Percentiles rank a stretch among this genome's conserved stretches.
These are phyloP conservation scores for Epinephelus lanceolatus DNA, from an alignment of 2,113 vertebrate genomes.

Conservation along the genomic window DNA sequence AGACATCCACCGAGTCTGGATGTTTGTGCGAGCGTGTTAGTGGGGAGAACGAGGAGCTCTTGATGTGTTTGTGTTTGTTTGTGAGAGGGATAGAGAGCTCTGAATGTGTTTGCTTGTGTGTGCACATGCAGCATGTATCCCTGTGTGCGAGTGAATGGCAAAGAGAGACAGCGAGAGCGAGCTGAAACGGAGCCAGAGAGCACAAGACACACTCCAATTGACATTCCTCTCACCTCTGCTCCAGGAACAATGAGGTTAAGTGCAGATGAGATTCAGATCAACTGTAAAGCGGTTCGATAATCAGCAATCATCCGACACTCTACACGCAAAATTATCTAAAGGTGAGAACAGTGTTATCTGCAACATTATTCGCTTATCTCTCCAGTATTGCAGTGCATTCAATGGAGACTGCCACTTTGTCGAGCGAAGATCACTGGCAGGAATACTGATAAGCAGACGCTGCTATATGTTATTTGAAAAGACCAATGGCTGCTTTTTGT, in stretches of 20 bases:
- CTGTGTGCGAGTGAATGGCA: conserved; percentile 9
- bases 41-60: conserved; percentile 56
- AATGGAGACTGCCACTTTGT: conserved; percentile 52
- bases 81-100: conserved; percentile 42
- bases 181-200: conserved; percentile 59
- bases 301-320: conserved; percentile 78
- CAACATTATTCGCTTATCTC: conserved; percentile 66
- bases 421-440: conserved; percentile 52
- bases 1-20: conserved; percentile 52
- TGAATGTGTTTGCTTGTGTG: conserved; percentile 55
- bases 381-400: conserved; percentile 40
- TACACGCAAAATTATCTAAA: conserved; percentile 77
- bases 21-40: conserved; percentile 59
- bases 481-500: conserved; percentile 57
- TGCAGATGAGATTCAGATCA: conserved; percentile 80
- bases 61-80: conserved; percentile 67
- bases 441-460: conserved; percentile 76
- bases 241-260: conserved; percentile 82
- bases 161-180: conserved; percentile 21
- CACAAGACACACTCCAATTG: conserved; percentile 69
- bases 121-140: conserved; percentile 16
- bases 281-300: conserved; percentile 79
- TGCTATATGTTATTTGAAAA: conserved; percentile 66
- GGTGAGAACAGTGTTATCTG: conserved; percentile 69
- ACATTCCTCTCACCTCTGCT: conserved; percentile 81